phyloP scores from a whole-genome alignment of 1,140 invertebrate species.

The Drosophila simulans region DNA sequence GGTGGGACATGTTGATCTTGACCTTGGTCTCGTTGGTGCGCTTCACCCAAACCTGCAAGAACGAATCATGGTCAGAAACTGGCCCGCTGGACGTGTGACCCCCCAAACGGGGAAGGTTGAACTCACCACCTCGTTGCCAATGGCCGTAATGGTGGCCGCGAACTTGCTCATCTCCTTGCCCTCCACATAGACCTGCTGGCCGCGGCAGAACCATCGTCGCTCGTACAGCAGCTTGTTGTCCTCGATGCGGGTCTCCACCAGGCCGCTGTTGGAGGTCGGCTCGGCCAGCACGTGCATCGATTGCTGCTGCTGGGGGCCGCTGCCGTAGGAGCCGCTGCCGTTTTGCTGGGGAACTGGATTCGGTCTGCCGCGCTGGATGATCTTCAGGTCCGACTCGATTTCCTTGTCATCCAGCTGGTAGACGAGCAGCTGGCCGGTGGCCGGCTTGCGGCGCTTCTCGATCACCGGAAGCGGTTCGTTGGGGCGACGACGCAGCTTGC shows the following conservation, averaged over 20 bases:
- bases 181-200: slow-evolving; percentile 96
- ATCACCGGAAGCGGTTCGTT: slow-evolving; percentile 96
- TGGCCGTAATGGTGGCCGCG: slow-evolving; percentile 94
- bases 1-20: slow-evolving; percentile 92
- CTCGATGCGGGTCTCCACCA: slow-evolving; percentile 94
- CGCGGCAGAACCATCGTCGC: slow-evolving; percentile 96
- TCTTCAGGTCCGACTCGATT: slow-evolving; percentile 94
- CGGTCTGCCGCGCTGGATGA: slow-evolving; percentile 90
- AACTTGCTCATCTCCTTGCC: slow-evolving; percentile 93
- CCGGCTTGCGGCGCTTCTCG: slow-evolving; percentile 92
- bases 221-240: slow-evolving; percentile 97
- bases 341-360: slow-evolving; percentile 67
- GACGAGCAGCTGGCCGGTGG: slow-evolving; percentile 91
- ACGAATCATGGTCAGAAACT: not conserved
- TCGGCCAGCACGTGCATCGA: slow-evolving; percentile 63
- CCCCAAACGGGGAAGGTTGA: not conserved
- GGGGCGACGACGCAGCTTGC: slow-evolving; percentile 95
- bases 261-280: slow-evolving; percentile 68
- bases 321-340: slow-evolving; percentile 59
- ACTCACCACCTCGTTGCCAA: slow-evolving; percentile 93
- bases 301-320: slow-evolving; percentile 50
- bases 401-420: slow-evolving; percentile 95
- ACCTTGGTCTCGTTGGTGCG: slow-evolving; percentile 93
- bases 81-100: not conserved
- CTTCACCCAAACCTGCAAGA: slow-evolving; percentile 94